Conservation (phyloP, 2,888 invertebrate species). For the Amiota mariae region DNA sequence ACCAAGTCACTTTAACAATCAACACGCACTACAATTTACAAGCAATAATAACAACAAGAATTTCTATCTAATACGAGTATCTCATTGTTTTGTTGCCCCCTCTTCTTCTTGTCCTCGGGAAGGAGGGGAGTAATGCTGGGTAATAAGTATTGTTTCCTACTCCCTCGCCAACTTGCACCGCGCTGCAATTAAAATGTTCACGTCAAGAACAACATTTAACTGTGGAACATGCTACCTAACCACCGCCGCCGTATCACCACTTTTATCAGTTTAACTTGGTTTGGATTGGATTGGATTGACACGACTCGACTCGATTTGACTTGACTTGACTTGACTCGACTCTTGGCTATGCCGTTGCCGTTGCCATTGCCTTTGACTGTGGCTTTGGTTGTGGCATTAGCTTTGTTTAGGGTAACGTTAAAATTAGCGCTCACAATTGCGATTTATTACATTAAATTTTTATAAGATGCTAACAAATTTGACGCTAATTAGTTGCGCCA, state of each 20-base stretch:
- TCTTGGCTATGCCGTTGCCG: too few species aligned
- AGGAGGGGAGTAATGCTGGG: not conserved
- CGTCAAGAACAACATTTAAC: slow-evolving; percentile 19
- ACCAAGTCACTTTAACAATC: not conserved
- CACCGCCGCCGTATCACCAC: too few species aligned
- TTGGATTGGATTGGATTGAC: too few species aligned
- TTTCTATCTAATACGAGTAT: not conserved
- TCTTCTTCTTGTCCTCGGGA: not conserved
- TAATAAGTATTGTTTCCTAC: not conserved
- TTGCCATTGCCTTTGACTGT: too few species aligned
- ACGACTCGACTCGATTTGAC: too few species aligned
- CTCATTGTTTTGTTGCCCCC: not conserved
- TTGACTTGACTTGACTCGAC: too few species aligned
- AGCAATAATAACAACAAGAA: not conserved
- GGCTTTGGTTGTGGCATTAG: too few species aligned
- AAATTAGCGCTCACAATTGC: slow-evolving; percentile 15
- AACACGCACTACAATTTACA: slow-evolving; percentile 1
- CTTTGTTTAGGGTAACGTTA: slow-evolving; percentile 2
- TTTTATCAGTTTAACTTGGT: too few species aligned
- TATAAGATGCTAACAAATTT: slow-evolving; percentile 67
- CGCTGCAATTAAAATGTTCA: slow-evolving; percentile 3
- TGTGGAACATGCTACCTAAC: not conserved
- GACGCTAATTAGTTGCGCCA: slow-evolving; percentile 58
- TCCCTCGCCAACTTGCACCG: not conserved
- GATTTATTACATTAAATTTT: slow-evolving; percentile 44